These are phyloP conservation scores for Gobio occitaniae DNA, from an alignment of 2,797 vertebrate genomes.

Conservation along the genomic window DNA sequence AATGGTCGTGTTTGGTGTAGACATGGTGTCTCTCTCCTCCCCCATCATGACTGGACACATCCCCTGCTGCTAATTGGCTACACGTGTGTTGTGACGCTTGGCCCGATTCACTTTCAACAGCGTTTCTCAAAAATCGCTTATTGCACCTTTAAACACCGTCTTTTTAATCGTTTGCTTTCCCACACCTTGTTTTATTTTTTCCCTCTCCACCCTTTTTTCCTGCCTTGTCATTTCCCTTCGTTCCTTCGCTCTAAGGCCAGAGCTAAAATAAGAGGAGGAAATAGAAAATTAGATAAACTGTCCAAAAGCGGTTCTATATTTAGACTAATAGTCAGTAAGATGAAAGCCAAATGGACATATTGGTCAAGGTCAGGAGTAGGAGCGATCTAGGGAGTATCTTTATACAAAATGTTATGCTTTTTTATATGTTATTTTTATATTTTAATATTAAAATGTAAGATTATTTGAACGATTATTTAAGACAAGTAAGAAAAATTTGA, in stretches of 20 bases:
- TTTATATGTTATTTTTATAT: not conserved
- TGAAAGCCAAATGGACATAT: slow-evolving; percentile 9
- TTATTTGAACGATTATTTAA: not conserved
- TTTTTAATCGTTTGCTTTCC: slow-evolving; percentile 52
- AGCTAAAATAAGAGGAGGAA: slow-evolving; percentile 47
- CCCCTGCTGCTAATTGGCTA: no score
- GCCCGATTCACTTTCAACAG: no score
- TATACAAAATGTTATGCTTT: not conserved
- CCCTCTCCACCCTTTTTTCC: slow-evolving; percentile 53
- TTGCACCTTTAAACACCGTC: not conserved
- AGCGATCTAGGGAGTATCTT: not conserved
- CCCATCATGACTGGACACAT: not conserved
- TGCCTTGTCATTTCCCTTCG: slow-evolving; percentile 28
- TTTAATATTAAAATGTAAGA: not conserved
- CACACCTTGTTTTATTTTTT: slow-evolving; percentile 62
- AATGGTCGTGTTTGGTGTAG: no score
- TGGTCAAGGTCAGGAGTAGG: not conserved
- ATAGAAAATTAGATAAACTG: slow-evolving; percentile 37
- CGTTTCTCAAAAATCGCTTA: not conserved
- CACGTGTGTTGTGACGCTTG: no score
- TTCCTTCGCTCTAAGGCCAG: slow-evolving; percentile 31
- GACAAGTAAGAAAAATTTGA: not conserved
- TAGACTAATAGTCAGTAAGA: slow-evolving; percentile 36
- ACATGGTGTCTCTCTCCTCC: no score
- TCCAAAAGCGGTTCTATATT: slow-evolving; percentile 10